Percentiles rank a stretch among this genome's conserved stretches.
phyloP scores from a whole-genome alignment of 2,797 vertebrate genomes.

The Miopithecus talapoin region DNA sequence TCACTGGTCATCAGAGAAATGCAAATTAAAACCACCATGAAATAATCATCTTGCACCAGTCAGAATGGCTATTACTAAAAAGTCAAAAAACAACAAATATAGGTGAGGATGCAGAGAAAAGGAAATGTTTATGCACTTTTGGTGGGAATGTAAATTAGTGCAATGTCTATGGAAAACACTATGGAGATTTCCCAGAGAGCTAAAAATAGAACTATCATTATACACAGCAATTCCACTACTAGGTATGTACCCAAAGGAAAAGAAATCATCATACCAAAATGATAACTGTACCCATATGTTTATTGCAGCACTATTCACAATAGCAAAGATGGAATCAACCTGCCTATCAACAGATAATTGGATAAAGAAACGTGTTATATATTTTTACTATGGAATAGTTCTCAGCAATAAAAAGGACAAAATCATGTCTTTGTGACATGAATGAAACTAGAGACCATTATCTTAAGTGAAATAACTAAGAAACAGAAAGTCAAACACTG shows the following conservation, averaged over 20 bases:
- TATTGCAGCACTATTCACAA: background rate
- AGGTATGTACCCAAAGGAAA: background rate
- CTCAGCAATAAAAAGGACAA: background rate
- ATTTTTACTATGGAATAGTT: background rate
- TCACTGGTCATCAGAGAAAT: background rate
- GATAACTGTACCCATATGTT: background rate
- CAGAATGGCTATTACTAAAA: background rate
- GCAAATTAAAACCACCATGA: background rate
- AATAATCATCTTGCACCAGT: background rate
- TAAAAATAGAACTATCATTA: background rate
- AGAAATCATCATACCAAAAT: background rate
- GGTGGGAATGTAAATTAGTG: background rate
- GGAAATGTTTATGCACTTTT: background rate
- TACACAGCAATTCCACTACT: background rate
- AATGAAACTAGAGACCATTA: background rate
- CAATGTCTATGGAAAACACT: background rate
- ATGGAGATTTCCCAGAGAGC: background rate
- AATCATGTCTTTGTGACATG: background rate
- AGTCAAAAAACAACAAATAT: background rate
- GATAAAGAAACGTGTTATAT: background rate
- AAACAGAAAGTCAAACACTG: background rate
- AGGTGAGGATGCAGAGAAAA: background rate
- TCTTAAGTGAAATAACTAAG: background rate
- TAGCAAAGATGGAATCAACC: background rate
- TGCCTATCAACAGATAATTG: background rate